Evolutionary conservation across 2,888 invertebrate genomes (phyloP).

Genomic region (Caenorhabditis sp.): DNA sequence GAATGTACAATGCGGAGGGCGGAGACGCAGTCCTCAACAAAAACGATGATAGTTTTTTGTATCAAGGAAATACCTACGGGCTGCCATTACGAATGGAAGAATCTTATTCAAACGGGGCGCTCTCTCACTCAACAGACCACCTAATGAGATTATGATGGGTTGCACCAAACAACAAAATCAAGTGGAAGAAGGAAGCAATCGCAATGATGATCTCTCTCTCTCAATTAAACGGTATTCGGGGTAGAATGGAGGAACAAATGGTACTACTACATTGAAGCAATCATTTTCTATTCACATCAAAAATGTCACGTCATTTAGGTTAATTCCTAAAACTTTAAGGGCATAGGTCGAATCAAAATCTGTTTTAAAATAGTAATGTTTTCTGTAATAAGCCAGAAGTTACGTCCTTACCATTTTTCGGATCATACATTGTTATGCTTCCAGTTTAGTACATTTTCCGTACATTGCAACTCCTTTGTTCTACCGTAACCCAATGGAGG

Average conservation of each 20-base stretch:
- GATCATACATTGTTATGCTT: neutral
- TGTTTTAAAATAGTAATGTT: too few relatives aligned
- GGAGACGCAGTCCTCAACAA: constrained; percentile 35
- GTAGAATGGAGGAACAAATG: neutral
- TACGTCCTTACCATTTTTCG: neutral
- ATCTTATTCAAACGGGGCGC: constrained; percentile 17
- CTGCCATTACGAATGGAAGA: constrained; percentile 19
- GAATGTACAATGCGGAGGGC: constrained; percentile 46
- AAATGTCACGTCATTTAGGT: too few relatives aligned
- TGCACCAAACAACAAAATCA: constrained; percentile 38
- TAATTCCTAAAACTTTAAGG: too few relatives aligned
- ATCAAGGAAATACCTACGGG: constrained; percentile 52
- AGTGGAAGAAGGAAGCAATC: constrained; percentile 6
- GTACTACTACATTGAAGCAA: too few relatives aligned
- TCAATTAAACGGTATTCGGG: neutral
- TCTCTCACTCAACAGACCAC: constrained; percentile 25
- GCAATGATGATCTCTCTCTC: neutral
- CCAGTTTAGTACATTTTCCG: too few relatives aligned
- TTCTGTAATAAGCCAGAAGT: too few relatives aligned
- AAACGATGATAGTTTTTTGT: constrained; percentile 47
- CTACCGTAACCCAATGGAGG: constrained; percentile 38
- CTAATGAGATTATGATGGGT: constrained; percentile 50
- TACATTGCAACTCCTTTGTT: constrained; percentile 29
- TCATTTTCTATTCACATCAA: too few relatives aligned
- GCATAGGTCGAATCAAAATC: too few relatives aligned